Conservation (phyloP, 2,797 vertebrate species). For the Rhynchotus rufescens region DNA sequence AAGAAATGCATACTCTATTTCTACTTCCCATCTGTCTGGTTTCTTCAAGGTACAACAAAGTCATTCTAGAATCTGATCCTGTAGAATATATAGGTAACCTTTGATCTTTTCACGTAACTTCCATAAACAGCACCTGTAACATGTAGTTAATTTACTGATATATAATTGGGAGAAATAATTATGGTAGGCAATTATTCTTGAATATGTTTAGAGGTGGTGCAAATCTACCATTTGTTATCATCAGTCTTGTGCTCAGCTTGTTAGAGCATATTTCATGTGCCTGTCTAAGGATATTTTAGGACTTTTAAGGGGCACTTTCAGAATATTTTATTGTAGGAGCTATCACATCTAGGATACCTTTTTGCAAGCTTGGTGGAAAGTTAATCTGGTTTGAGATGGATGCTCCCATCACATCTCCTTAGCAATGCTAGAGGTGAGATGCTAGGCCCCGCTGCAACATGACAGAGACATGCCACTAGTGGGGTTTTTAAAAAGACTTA, state of each 20-base stretch:
- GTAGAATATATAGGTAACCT: not conserved
- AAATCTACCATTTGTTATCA: not conserved
- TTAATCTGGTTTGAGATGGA: not conserved
- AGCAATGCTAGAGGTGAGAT: not conserved
- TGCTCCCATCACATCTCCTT: not conserved
- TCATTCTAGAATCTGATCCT: not conserved
- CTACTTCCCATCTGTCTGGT: not conserved
- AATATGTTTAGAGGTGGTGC: not conserved
- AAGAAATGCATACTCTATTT: not conserved
- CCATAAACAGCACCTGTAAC: not conserved
- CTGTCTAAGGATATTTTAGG: not conserved
- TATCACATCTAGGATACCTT: not conserved
- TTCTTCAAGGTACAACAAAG: conserved; percentile 3
- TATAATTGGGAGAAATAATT: not conserved
- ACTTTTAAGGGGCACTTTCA: not conserved
- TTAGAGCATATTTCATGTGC: not conserved
- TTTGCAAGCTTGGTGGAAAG: not conserved
- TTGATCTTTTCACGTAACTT: not conserved
- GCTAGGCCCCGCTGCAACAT: not conserved
- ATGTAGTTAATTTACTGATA: not conserved
- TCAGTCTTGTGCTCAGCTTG: not conserved
- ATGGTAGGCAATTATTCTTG: not conserved
- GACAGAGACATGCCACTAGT: not conserved
- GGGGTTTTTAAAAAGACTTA: not conserved
- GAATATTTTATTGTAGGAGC: not conserved